Percentiles rank a stretch among this genome's conserved stretches.
phyloP scores from a whole-genome alignment of 2,113 vertebrate genomes.

The Rhombomys opimus region DNA sequence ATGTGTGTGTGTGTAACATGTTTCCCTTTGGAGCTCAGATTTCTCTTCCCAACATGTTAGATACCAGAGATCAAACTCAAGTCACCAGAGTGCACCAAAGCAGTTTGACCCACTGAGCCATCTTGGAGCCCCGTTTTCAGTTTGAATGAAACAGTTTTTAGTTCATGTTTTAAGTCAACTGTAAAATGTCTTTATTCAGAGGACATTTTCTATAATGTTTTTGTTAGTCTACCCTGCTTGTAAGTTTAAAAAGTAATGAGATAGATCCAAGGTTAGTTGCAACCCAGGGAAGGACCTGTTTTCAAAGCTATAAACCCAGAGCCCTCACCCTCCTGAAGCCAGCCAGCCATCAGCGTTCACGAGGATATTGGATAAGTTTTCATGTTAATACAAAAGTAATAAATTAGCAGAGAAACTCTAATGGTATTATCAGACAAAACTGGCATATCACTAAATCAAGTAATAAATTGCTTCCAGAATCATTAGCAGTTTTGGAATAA shows the following conservation, averaged over 20 bases:
- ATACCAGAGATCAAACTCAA: not conserved
- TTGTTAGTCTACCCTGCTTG: not conserved
- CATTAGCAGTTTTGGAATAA: slow-evolving; percentile 25
- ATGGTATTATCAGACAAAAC: slow-evolving; percentile 33
- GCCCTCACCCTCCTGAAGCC: slow-evolving; percentile 11
- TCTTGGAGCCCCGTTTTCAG: not conserved
- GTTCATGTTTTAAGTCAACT: slow-evolving; percentile 27
- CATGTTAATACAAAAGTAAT: slow-evolving; percentile 53
- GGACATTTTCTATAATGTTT: slow-evolving; percentile 31
- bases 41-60: not conserved
- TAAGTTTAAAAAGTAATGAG: slow-evolving; percentile 7
- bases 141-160: slow-evolving; percentile 37
- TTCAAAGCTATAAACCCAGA: slow-evolving; percentile 51
- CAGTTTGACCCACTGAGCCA: not conserved
- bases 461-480: slow-evolving; percentile 18
- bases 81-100: not conserved
- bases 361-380: slow-evolving; percentile 30
- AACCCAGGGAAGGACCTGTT: slow-evolving; percentile 30
- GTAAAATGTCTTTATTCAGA: slow-evolving; percentile 39
- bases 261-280: slow-evolving; percentile 27
- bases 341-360: slow-evolving; percentile 29
- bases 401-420: slow-evolving; percentile 22
- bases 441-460: slow-evolving; percentile 38
- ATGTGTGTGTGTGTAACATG: not conserved
- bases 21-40: not conserved